Conservation (phyloP, 2,113 vertebrate genomes). For the Nyctibius bracteatus region DNA sequence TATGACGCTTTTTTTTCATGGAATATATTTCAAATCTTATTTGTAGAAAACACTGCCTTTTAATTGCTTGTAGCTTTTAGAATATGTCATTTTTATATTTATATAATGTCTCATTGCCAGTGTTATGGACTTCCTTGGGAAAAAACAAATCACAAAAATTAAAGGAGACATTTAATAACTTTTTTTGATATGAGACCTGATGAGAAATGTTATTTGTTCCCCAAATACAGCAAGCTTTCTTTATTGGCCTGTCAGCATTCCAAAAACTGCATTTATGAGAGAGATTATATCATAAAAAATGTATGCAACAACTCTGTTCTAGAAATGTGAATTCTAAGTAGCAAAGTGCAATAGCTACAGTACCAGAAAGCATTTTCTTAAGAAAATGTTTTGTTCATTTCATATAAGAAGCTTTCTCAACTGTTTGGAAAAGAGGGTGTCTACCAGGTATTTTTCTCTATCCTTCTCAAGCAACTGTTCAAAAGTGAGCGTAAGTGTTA, state of each 20-base stretch:
- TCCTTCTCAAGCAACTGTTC: constrained; percentile 33
- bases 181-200: constrained; percentile 37
- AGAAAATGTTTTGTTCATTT: background rate
- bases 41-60: background rate
- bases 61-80: constrained; percentile 20
- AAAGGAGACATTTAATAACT: constrained; percentile 56
- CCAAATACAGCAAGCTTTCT: constrained; percentile 46
- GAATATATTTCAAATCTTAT: background rate
- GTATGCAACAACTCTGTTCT: constrained; percentile 43
- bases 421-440: background rate
- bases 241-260: constrained; percentile 62
- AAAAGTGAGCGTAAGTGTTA: constrained; percentile 37
- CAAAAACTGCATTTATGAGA: constrained; percentile 65
- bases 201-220: constrained; percentile 61
- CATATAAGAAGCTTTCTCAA: background rate
- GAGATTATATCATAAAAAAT: constrained; percentile 71
- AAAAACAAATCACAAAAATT: constrained; percentile 12
- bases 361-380: background rate
- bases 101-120: background rate
- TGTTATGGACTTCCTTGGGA: background rate
- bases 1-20: background rate
- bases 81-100: background rate
- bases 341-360: background rate
- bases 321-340: constrained; percentile 50
- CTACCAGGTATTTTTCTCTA: background rate